These are phyloP conservation scores for Carposina sasakii DNA, from an alignment of 1,140 invertebrate species.

Conservation along the genomic window DNA sequence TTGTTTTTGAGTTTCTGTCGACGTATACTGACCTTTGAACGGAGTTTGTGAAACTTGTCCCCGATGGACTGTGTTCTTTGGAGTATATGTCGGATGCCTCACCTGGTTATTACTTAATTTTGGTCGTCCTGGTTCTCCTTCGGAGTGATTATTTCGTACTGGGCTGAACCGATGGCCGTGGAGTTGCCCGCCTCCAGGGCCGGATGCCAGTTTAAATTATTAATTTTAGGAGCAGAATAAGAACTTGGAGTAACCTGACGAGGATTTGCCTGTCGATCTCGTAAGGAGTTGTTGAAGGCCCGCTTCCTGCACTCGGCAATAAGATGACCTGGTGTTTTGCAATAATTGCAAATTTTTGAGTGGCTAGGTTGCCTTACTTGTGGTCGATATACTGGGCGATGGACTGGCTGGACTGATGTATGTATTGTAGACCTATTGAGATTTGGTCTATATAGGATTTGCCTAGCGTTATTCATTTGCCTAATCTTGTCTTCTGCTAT, in stretches of 20 bases:
- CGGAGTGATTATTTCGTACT: background rate
- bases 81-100: background rate
- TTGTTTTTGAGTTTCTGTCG: background rate
- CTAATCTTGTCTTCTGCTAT: slow-evolving; percentile 16
- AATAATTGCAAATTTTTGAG: slow-evolving; percentile 16
- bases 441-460: background rate
- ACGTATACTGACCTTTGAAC: too few relatives aligned
- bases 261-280: background rate
- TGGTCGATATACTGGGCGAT: background rate
- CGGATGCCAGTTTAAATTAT: slow-evolving; percentile 16
- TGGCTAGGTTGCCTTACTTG: background rate
- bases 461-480: slow-evolving; percentile 12
- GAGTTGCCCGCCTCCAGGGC: slow-evolving; percentile 7
- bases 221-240: slow-evolving; percentile 3
- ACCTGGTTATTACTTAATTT: background rate
- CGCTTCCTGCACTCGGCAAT: slow-evolving; percentile 16
- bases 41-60: too few relatives aligned
- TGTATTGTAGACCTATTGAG: background rate
- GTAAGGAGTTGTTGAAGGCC: slow-evolving; percentile 12
- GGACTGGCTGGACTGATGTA: background rate
- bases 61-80: slow-evolving; percentile 11
- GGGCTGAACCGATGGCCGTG: slow-evolving; percentile 3
- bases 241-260: background rate
- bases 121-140: background rate
- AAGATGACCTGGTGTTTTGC: slow-evolving; percentile 12